Evolutionary conservation across 2,113 vertebrate species (phyloP), one percentile per base, ranked within the genome.

Genomic region (Craseonycteris thonglongyai): DNA sequence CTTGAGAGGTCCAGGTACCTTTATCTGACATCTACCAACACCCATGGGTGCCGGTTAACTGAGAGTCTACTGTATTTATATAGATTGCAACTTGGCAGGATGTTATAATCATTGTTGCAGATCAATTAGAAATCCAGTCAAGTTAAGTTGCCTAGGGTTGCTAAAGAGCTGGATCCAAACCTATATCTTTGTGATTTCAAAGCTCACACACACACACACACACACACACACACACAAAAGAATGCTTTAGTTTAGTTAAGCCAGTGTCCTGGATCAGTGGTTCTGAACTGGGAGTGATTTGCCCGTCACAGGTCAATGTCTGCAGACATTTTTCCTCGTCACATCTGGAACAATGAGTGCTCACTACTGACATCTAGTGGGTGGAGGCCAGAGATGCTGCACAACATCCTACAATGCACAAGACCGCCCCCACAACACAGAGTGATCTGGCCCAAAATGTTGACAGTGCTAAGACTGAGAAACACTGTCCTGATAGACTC

Each of bases 381-480:
- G 9, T 40, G 74, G 51, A 51, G 63, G 38, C 71, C 47, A 40
- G 22, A 10, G 12, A 42, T 68, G 40, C 59, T 56, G 24, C n/a
- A 19, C 24, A 71, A 15, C 2, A 10, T 2, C 38, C 38, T 22
- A 0, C 54, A 28, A 12, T 3, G 24, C 21, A 0, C 21, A 40
- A 38, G 49, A 58, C 11, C 11, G 33, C 47, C 54, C 35, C 8
- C 22, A 12, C 42, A 72, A 26, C 19, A 30, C 26, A 61, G 35
- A 21, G 38, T 30, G 40, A 51, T 61, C 76, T 35, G 42, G 18
- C 22, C 13, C 47, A 13, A 63, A 54, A 56, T 56, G 24, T 33
- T 19, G 7, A 15, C 21, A 40, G 12, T 42, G 61, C 51, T 42
- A 6, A 33, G 33, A 1, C 21, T 49, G 38, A 58, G 47, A 40